Evolutionary conservation across 1,140 invertebrate genomes (phyloP).

Genomic region (Druon quercuslanigerum): DNA sequence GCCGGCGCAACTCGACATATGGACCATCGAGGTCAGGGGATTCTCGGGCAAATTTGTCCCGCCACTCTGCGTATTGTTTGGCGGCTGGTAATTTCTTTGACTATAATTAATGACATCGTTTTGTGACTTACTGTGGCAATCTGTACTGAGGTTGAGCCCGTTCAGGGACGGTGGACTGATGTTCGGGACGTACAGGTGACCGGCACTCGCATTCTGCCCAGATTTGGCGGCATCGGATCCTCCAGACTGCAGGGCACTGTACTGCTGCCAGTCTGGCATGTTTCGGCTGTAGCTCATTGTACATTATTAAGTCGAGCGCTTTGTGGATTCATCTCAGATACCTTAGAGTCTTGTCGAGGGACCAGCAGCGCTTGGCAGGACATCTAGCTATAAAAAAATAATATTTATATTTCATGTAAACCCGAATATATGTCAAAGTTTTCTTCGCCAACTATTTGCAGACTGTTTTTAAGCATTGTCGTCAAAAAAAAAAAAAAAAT

Average conservation of each 20-base stretch:
- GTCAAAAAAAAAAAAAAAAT: no score
- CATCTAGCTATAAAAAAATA: slow-evolving; percentile 39
- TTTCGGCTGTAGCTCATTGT: slow-evolving; percentile 69
- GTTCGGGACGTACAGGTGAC: slow-evolving; percentile 55
- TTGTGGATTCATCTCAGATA: slow-evolving; percentile 5
- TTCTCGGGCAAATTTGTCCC: slow-evolving; percentile 44
- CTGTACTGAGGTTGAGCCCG: slow-evolving; percentile 51
- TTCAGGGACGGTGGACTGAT: slow-evolving; percentile 53
- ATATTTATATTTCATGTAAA: no score
- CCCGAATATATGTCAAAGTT: no score
- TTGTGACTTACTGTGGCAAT: slow-evolving; percentile 53
- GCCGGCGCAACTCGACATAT: slow-evolving; percentile 56
- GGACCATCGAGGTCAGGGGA: slow-evolving; percentile 46
- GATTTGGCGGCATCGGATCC: slow-evolving; percentile 48
- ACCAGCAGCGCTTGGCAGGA: slow-evolving; percentile 34
- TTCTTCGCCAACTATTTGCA: no score
- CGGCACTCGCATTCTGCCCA: slow-evolving; percentile 53
- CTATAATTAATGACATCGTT: slow-evolving; percentile 50
- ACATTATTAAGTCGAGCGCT: slow-evolving; percentile 51
- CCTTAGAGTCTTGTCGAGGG: background rate
- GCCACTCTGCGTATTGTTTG: slow-evolving; percentile 37
- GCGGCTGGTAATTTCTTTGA: slow-evolving; percentile 49
- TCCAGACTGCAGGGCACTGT: slow-evolving; percentile 64
- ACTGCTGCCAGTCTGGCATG: slow-evolving; percentile 70
- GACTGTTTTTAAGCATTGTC: no score